These are phyloP conservation scores for Reinhardtius hippoglossoides DNA, from an alignment of 2,113 vertebrate genomes.

Conservation along the genomic window DNA sequence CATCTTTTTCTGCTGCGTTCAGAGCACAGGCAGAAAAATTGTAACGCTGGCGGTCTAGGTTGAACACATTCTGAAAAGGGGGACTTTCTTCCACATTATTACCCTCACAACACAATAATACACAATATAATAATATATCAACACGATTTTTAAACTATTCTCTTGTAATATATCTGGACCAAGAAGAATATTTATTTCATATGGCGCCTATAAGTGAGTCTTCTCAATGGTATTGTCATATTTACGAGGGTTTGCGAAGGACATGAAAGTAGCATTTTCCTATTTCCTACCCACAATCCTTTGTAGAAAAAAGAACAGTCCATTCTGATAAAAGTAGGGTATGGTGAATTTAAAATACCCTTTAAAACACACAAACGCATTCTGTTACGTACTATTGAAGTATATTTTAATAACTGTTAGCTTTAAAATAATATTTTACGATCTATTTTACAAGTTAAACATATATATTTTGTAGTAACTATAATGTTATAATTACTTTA, in stretches of 20 bases:
- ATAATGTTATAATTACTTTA: accelerated
- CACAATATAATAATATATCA: background rate
- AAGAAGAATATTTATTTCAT: accelerated
- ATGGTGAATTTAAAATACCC: accelerated
- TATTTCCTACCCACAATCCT: constrained; percentile 71
- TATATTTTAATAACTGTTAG: accelerated
- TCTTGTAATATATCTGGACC: accelerated
- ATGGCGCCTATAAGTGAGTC: background rate
- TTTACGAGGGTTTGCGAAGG: background rate
- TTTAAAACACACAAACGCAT: background rate
- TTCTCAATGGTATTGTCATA: accelerated
- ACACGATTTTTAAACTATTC: accelerated
- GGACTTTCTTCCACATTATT: background rate
- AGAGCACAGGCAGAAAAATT: accelerated
- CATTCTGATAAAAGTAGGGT: constrained; percentile 25
- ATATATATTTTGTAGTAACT: background rate
- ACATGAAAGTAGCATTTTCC: constrained; percentile 20
- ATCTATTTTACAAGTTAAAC: accelerated
- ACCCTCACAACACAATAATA: accelerated
- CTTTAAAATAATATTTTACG: accelerated
- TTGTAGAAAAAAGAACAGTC: constrained; percentile 30
- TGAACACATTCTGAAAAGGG: background rate
- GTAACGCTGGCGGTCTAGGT: accelerated
- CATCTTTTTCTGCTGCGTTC: constrained; percentile 79
- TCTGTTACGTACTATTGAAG: accelerated